Conservation (phyloP, 2,113 vertebrate species). For the Chlamydotis undulata region DNA sequence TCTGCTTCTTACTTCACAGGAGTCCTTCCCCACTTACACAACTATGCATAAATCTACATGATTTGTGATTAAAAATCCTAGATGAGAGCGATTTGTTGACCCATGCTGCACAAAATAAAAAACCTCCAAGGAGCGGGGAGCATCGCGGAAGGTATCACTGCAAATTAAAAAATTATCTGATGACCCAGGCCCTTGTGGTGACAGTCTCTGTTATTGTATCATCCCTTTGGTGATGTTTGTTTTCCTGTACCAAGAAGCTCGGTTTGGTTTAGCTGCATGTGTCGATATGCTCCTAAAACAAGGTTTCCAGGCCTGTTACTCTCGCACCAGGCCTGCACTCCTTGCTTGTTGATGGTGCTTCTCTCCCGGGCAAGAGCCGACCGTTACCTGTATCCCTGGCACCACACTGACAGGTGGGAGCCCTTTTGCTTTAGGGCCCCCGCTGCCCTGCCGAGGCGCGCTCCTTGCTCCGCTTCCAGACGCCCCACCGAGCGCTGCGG, state of each 20-base stretch:
- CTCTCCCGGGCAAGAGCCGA: rapidly evolving
- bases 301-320: rapidly evolving
- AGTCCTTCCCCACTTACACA: not conserved
- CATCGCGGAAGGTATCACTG: not conserved
- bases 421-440: rapidly evolving
- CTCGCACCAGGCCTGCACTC: not conserved
- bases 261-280: rapidly evolving
- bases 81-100: not conserved
- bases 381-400: rapidly evolving
- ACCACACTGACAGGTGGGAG: rapidly evolving
- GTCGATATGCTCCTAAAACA: rapidly evolving
- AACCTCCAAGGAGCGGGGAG: not conserved
- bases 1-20: not conserved
- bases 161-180: not conserved
- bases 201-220: rapidly evolving
- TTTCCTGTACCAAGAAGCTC: rapidly evolving
- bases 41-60: not conserved
- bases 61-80: not conserved
- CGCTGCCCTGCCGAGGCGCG: not conserved
- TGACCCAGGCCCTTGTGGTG: not conserved
- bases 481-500: not conserved
- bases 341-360: rapidly evolving
- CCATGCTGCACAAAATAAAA: not conserved
- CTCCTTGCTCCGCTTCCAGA: not conserved
- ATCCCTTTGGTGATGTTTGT: not conserved